Percentiles rank a stretch among this genome's conserved stretches.
These are phyloP conservation scores for Cyclophora albipunctata DNA, from an alignment of 2,888 invertebrate genomes.

Conservation along the genomic window DNA sequence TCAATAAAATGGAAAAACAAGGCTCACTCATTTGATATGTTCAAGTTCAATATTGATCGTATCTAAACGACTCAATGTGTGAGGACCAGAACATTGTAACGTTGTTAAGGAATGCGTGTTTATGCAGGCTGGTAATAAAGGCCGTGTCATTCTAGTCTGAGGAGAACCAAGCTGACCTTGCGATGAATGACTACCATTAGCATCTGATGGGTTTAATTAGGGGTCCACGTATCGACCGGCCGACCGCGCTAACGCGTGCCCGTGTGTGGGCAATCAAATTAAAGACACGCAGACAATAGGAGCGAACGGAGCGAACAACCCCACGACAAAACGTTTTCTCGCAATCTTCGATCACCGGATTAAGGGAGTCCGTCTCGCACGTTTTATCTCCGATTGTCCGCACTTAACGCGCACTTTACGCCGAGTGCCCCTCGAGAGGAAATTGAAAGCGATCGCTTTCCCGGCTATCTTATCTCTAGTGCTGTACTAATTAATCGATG, in stretches of 20 bases:
- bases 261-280: slow-evolving; percentile 68
- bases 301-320: slow-evolving; percentile 60
- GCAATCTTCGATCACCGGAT: slow-evolving; percentile 76
- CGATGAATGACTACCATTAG: slow-evolving; percentile 55
- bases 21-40: slow-evolving; percentile 35
- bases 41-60: slow-evolving; percentile 42
- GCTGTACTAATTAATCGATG: slow-evolving; percentile 74
- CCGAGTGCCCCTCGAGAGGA: slow-evolving; percentile 73
- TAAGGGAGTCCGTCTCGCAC: slow-evolving; percentile 74
- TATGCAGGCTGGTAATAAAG: slow-evolving; percentile 37
- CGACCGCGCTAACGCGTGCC: slow-evolving; percentile 51
- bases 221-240: slow-evolving; percentile 47
- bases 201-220: slow-evolving; percentile 67
- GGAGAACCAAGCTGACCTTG: slow-evolving; percentile 44
- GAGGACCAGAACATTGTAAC: slow-evolving; percentile 23
- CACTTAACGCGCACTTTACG: slow-evolving; percentile 74
- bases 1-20: slow-evolving; percentile 50
- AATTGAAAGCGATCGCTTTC: slow-evolving; percentile 75
- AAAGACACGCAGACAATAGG: slow-evolving; percentile 64
- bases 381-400: slow-evolving; percentile 75
- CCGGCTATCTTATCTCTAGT: slow-evolving; percentile 71
- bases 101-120: slow-evolving; percentile 32
- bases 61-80: slow-evolving; percentile 42
- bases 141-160: slow-evolving; percentile 28
- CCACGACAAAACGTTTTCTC: slow-evolving; percentile 74